Percentiles rank a stretch among this genome's conserved stretches.
Evolutionary conservation across 2,113 vertebrate species (phyloP).

Genomic region (Rhynchomys soricoides): DNA sequence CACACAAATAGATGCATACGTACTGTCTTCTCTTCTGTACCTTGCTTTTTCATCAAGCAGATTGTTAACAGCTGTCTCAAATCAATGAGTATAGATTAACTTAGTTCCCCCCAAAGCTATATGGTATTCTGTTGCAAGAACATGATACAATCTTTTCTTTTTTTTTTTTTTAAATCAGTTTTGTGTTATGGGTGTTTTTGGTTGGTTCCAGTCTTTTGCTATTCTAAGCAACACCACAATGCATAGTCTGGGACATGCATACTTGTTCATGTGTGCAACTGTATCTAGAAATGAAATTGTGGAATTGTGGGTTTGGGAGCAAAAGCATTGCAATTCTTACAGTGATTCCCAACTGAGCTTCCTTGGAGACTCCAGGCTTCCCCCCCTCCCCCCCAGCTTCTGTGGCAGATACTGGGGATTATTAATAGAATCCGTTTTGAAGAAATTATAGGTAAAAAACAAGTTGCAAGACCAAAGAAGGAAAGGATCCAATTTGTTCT

Average conservation of each 20-base stretch:
- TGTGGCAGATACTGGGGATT: slow-evolving; percentile 19
- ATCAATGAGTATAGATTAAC: slow-evolving; percentile 23
- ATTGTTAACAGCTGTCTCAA: slow-evolving; percentile 15
- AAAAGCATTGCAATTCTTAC: slow-evolving; percentile 19
- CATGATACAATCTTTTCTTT: background rate
- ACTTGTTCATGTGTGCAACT: slow-evolving; percentile 5
- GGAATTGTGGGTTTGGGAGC: background rate
- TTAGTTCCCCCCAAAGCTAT: background rate
- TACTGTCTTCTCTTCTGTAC: background rate
- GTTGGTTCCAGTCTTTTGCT: slow-evolving; percentile 35
- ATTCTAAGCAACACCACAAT: background rate
- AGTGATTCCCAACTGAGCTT: background rate
- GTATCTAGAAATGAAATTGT: slow-evolving; percentile 37
- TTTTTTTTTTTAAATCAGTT: background rate
- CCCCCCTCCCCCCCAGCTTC: background rate
- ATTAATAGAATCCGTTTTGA: slow-evolving; percentile 12
- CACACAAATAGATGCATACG: background rate
- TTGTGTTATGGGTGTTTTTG: slow-evolving; percentile 21
- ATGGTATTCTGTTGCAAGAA: slow-evolving; percentile 6
- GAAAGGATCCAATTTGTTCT: slow-evolving; percentile 27
- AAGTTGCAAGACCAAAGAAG: slow-evolving; percentile 1
- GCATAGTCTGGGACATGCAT: background rate
- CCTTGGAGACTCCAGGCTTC: background rate
- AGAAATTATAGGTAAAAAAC: slow-evolving; percentile 4
- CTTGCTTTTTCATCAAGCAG: slow-evolving; percentile 9